These are phyloP conservation scores for Cisticola juncidis DNA, from an alignment of 2,113 vertebrate species.

Conservation along the genomic window DNA sequence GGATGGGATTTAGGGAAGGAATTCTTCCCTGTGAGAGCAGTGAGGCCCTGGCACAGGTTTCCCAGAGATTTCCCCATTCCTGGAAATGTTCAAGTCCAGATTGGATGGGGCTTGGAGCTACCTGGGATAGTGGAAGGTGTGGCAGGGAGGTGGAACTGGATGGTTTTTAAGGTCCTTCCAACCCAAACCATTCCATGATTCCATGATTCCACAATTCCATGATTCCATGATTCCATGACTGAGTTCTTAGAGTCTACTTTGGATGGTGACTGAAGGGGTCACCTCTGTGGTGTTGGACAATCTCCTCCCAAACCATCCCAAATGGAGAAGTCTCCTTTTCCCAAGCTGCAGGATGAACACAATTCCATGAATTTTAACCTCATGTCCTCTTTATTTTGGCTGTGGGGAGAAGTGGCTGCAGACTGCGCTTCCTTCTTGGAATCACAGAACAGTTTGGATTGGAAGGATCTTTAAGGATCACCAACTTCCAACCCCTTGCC, in stretches of 20 bases:
- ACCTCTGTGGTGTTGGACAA: no score
- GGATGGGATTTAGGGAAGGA: not conserved
- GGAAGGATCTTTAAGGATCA: not conserved
- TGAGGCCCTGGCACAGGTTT: accelerated
- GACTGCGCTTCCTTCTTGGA: not conserved
- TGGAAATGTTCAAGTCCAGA: not conserved
- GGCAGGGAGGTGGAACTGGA: not conserved
- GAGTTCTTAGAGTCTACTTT: accelerated
- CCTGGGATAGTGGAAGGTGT: not conserved
- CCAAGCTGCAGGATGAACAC: not conserved
- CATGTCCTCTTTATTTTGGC: not conserved
- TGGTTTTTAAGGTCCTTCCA: not conserved
- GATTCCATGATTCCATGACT: not conserved
- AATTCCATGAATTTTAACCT: not conserved
- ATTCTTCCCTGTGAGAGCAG: not conserved
- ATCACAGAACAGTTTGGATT: not conserved
- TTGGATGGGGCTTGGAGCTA: not conserved
- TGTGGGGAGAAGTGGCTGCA: not conserved
- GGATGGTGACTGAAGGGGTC: not conserved
- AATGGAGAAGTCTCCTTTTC: not conserved
- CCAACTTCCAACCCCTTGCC: not conserved
- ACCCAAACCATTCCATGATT: not conserved
- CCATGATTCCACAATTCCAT: not conserved
- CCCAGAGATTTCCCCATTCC: not conserved
- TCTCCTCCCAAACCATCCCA: not conserved